Conservation (phyloP, 2,113 vertebrate genomes). For the Limnothrissa miodon region DNA sequence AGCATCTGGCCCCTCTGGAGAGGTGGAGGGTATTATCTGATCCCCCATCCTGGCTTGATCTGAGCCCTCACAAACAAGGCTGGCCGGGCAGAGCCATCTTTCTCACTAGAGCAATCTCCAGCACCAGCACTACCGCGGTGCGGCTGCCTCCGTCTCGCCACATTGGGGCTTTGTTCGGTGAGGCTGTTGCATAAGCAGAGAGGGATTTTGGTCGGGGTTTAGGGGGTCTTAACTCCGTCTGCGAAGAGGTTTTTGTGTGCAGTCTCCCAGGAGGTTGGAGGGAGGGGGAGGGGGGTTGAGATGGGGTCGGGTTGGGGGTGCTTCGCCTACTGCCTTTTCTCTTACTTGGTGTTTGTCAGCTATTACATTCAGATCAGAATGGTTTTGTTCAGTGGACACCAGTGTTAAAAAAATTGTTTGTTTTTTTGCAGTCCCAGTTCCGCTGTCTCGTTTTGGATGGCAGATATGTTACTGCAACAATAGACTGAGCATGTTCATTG, state of each 20-base stretch:
- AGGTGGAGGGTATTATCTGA: constrained; percentile 23
- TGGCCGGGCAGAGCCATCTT: constrained; percentile 1
- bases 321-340: constrained; percentile 32
- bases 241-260: constrained; percentile 36
- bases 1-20: constrained; percentile 5
- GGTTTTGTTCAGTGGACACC: constrained; percentile 9
- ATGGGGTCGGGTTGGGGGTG: not conserved
- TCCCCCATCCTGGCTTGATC: constrained; percentile 25
- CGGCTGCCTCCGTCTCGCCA: not conserved
- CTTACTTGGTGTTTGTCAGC: constrained; percentile 24
- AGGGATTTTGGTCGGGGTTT: constrained; percentile 45
- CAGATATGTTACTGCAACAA: constrained; percentile 33
- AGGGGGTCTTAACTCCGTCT: constrained; percentile 37
- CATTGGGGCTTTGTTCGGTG: constrained; percentile 11
- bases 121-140: not conserved
- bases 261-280: constrained; percentile 26
- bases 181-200: constrained; percentile 29
- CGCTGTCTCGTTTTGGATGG: constrained; percentile 25
- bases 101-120: constrained; percentile 32
- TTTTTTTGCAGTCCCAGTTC: not conserved
- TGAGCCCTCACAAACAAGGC: constrained; percentile 32
- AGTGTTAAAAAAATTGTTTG: not conserved
- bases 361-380: constrained; percentile 43
- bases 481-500: constrained; percentile 19
- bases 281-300: constrained; percentile 2